These are phyloP conservation scores for Amazona vittata DNA, from an alignment of 2,113 vertebrate species.

Conservation along the genomic window DNA sequence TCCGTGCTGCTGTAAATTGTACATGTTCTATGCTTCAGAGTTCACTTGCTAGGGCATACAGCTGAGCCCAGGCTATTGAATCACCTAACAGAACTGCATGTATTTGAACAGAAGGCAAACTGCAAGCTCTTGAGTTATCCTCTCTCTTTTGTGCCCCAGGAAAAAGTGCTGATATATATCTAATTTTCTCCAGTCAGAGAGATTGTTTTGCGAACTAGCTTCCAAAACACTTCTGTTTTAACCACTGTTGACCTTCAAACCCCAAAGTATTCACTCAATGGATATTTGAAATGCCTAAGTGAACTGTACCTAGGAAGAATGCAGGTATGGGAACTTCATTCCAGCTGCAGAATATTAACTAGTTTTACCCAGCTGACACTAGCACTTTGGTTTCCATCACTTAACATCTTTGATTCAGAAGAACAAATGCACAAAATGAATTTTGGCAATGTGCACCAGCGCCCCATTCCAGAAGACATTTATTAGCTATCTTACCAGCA, in stretches of 20 bases:
- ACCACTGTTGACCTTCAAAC: background rate
- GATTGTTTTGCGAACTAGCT: background rate
- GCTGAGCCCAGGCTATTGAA: background rate
- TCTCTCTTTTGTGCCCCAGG: background rate
- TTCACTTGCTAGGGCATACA: background rate
- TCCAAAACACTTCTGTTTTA: background rate
- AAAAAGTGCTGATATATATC: background rate
- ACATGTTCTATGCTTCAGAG: background rate
- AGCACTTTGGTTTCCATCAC: slow-evolving; percentile 11
- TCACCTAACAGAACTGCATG: background rate
- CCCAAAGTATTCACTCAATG: background rate
- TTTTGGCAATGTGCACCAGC: background rate
- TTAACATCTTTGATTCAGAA: background rate
- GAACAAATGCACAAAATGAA: background rate
- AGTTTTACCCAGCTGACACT: background rate
- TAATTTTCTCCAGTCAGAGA: background rate
- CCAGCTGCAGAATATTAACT: background rate
- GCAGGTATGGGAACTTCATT: background rate
- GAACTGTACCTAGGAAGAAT: slow-evolving; percentile 3
- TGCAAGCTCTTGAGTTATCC: background rate
- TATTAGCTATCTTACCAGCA: slow-evolving; percentile 9
- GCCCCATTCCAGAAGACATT: background rate
- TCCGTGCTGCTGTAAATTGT: background rate
- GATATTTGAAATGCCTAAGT: background rate
- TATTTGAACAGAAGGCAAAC: background rate